Evolutionary conservation across 2,888 invertebrate genomes (phyloP), one percentile per base, ranked within the genome.

Genomic region (Eustalomyia histrio): DNA sequence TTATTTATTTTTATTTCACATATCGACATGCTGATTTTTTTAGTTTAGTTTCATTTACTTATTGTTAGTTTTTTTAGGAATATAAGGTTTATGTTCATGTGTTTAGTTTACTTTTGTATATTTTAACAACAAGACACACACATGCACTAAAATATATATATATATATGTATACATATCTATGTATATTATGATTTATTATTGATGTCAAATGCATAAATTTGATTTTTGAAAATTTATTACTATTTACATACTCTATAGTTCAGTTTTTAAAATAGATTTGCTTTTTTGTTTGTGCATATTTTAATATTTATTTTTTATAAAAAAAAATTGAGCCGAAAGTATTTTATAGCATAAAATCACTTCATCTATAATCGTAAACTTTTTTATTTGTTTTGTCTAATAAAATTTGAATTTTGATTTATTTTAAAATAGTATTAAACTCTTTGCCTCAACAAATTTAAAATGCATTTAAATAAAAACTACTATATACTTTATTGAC

Each of bases 121-220:
- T 21, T 55, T 53, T 24, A 43, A 47, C 33, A 69, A 69, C 50
- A 16, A 21, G 0, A 17, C 6, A 33, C 29, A 29, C 5, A 29
- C 29, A 29, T 24, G 2, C 24, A 14, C 33, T 1, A 67, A 73
- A 63, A 29, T 9, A 14, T 53, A n/a, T n/a, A n/a, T n/a, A n/a
- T n/a, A n/a, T n/a, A n/a, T n/a, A n/a, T n/a, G n/a, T n/a, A n/a
- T n/a, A n/a, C n/a, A n/a, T n/a, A n/a, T n/a, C n/a, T n/a, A n/a
- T n/a, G 29, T 69, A 69, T 80, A 73, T 29, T 78, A 58, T 81
- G 76, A 74, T 81, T 81, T 81, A 81, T 81, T 78, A 65, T 71
- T 50, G 64, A 81, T 74, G 69, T 76, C 73, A 76, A 74, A 81
- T 74, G 69, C 73, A 78, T 76, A 74, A 81, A 74, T 78, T 73